These are phyloP conservation scores for Ctenosaura bakeri DNA, from an alignment of 2,797 vertebrate genomes.

Conservation along the genomic window DNA sequence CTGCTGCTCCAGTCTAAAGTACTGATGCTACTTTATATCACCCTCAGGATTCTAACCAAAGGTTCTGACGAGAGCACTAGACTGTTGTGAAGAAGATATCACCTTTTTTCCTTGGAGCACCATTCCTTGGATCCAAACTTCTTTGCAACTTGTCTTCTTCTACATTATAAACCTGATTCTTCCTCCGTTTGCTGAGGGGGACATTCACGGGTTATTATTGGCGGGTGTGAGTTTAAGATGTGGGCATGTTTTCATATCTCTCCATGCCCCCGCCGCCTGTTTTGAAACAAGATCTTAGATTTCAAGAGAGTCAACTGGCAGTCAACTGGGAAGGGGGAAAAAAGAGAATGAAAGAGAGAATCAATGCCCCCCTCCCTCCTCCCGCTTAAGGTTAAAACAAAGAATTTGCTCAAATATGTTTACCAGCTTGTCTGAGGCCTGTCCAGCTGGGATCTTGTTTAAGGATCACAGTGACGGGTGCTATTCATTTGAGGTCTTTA, in stretches of 20 bases:
- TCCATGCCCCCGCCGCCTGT: neutral
- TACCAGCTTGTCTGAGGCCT: conserved; percentile 49
- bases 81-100: neutral
- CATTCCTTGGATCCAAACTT: neutral
- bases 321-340: conserved; percentile 18
- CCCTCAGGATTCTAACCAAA: no score
- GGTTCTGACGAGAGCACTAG: neutral
- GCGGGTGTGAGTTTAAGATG: neutral
- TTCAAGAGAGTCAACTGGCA: conserved; percentile 41
- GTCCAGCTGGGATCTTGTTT: conserved; percentile 74
- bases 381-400: conserved; percentile 30
- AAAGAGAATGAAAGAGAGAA: neutral
- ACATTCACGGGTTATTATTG: conserved; percentile 32
- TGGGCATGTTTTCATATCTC: conserved; percentile 29
- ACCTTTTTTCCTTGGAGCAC: no score
- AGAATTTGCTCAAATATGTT: conserved; percentile 50
- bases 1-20: no score
- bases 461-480: conserved; percentile 57
- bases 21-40: no score
- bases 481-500: conserved; percentile 73
- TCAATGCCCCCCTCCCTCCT: neutral
- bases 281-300: conserved; percentile 27
- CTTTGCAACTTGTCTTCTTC: neutral
- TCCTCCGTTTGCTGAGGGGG: neutral
- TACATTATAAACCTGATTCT: neutral